Evolutionary conservation across 2,113 vertebrate genomes (phyloP), one percentile per base, ranked within the genome.

Genomic region (Pelodiscus sinensis): DNA sequence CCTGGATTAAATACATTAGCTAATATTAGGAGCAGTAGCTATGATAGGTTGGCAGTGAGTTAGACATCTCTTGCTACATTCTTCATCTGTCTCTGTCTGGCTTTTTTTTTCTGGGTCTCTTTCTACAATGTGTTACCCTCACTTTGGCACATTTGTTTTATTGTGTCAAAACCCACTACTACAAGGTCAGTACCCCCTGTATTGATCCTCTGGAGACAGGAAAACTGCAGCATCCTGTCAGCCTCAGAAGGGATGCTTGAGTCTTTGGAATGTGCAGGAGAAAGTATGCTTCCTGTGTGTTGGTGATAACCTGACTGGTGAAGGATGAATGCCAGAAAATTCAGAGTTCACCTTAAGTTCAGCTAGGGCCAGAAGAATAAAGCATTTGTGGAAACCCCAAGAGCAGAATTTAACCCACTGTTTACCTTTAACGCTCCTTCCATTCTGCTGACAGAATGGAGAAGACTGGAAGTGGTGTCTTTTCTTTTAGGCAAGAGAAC

Each of bases 361-460:
- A 65, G 24, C 79, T 90, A 77, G 77, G 54, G 55, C 16, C 13
- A 44, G 51, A 73, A 86, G 90, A 90, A 82, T 93, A 88, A 62
- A 91, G 92, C 86, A 73, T 78, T 84, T 83, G 80, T 91, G 89
- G 31, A 75, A 80, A 3, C 65, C 78, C 84, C 93, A 44, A 2
- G 2, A 84, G 94, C 89, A 91, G 84, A 83, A 90, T 91, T 83
- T 79, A 90, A 90, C 44, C 55, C 44, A 62, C 57, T 35, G 7
- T 44, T 75, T 75, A 13, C 22, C 12, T 75, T 75, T 44, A 75
- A 50, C 5, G 12, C 19, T 77, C 86, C 82, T 85, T 15, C 13
- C 58, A 65, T 96, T 93, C 84, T 95, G 79, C 85, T 95, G 90
- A 88, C 54, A 22, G 38, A 44, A 44, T 44, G 44, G 44, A 44